Evolutionary conservation across 1,140 invertebrate species (phyloP).

Genomic region (Episyrphus balteatus): DNA sequence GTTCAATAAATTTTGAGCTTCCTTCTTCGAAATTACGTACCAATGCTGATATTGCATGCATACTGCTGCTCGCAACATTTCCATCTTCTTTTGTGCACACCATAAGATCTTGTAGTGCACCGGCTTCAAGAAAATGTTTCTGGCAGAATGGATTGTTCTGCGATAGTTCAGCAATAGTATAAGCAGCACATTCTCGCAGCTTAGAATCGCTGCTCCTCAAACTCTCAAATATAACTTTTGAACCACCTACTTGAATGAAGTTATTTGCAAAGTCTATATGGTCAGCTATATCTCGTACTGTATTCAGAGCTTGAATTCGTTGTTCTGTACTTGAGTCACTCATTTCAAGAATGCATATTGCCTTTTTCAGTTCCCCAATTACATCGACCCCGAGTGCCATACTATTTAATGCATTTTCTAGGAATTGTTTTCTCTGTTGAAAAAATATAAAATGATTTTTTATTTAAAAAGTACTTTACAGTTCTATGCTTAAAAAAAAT

Average conservation of each 20-base stretch:
- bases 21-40: slow-evolving; percentile 14
- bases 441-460: too few relatives aligned
- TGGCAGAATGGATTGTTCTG: slow-evolving; percentile 59
- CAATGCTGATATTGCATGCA: slow-evolving; percentile 54
- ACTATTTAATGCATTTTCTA: slow-evolving; percentile 42
- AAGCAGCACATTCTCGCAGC: slow-evolving; percentile 42
- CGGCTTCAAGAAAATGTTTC: slow-evolving; percentile 40
- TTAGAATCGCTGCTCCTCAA: slow-evolving; percentile 40
- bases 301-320: slow-evolving; percentile 40
- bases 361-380: slow-evolving; percentile 41
- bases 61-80: slow-evolving; percentile 43
- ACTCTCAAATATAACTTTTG: slow-evolving; percentile 41
- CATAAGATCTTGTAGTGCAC: slow-evolving; percentile 42
- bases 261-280: slow-evolving; percentile 50
- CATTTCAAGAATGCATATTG: slow-evolving; percentile 37
- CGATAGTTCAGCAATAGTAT: slow-evolving; percentile 48
- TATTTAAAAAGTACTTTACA: too few relatives aligned
- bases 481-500: too few relatives aligned
- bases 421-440: slow-evolving; percentile 41
- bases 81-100: slow-evolving; percentile 41
- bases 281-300: slow-evolving; percentile 42
- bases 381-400: slow-evolving; percentile 45
- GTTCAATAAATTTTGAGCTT: slow-evolving; percentile 4
- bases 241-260: slow-evolving; percentile 55
- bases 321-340: slow-evolving; percentile 35